Conservation (phyloP, 2,797 vertebrate species). For the Syngnathus rostellatus region DNA sequence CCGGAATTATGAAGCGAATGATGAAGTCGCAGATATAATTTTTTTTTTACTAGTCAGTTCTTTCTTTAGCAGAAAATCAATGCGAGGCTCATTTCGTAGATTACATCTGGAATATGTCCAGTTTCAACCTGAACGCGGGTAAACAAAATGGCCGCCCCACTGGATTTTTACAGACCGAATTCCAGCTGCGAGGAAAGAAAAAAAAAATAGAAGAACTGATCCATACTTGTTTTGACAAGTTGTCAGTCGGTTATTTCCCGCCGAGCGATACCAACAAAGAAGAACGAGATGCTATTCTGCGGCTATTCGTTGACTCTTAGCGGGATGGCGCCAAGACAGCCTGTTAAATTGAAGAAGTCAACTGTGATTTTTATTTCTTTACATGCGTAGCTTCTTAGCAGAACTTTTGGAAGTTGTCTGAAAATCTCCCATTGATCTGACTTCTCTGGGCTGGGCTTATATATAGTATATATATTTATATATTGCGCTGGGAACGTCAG, state of each 20-base stretch:
- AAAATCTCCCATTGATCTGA: not conserved
- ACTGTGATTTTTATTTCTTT: not conserved
- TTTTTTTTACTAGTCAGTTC: not conserved
- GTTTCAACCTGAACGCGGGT: not conserved
- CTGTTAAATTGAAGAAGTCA: constrained; percentile 4
- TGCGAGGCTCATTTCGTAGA: not conserved
- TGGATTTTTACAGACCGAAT: not conserved
- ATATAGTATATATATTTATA: not conserved
- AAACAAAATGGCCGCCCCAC: not conserved
- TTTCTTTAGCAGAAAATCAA: not conserved
- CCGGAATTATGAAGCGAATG: not conserved
- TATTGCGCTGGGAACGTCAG: not conserved
- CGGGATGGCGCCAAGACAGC: not conserved
- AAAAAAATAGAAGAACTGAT: not conserved
- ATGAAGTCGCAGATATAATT: not conserved
- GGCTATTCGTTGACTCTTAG: not conserved
- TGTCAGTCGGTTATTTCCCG: not conserved
- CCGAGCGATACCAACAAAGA: not conserved
- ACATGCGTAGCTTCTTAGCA: not conserved
- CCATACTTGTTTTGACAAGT: not conserved
- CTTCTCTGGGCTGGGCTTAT: not conserved
- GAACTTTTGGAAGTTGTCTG: not conserved
- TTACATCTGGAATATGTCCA: not conserved
- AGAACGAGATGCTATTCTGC: not conserved
- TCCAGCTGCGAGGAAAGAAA: not conserved